A percentile compares a stretch with the other conserved stretches of the same genome.
phyloP scores from a whole-genome alignment of 2,888 invertebrate species.

The Hipparchia semele region DNA sequence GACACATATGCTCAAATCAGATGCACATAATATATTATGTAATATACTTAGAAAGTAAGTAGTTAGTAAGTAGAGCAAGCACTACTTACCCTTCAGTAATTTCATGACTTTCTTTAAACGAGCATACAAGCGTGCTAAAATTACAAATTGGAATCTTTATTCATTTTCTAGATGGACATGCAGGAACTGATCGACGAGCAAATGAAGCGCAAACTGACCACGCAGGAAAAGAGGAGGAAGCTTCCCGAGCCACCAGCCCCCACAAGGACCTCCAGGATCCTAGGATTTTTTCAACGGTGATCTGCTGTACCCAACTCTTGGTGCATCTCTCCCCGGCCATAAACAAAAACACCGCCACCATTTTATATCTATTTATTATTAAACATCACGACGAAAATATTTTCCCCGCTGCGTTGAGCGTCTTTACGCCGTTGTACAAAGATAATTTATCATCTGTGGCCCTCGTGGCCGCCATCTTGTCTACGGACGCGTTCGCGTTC shows the following conservation, averaged over 20 bases:
- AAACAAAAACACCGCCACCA: slow-evolving; percentile 59
- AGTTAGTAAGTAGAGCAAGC: too few species aligned
- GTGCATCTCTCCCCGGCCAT: slow-evolving; percentile 57
- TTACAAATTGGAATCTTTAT: neutral
- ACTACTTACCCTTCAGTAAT: neutral
- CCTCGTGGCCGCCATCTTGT: slow-evolving; percentile 59
- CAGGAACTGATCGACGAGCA: slow-evolving; percentile 96
- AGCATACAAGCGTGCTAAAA: neutral
- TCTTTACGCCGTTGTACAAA: slow-evolving; percentile 57
- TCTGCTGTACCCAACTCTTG: slow-evolving; percentile 65
- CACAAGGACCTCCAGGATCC: slow-evolving; percentile 66
- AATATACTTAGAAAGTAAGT: too few species aligned
- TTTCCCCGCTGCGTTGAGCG: slow-evolving; percentile 55
- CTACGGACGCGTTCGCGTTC: slow-evolving; percentile 49
- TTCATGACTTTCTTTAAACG: neutral
- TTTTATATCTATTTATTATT: slow-evolving; percentile 58
- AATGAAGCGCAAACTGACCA: slow-evolving; percentile 92
- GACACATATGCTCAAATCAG: too few species aligned
- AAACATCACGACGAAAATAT: slow-evolving; percentile 56
- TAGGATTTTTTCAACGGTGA: slow-evolving; percentile 82
- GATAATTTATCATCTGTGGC: slow-evolving; percentile 49
- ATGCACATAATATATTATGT: too few species aligned
- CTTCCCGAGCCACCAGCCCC: slow-evolving; percentile 69
- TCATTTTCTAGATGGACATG: slow-evolving; percentile 92
- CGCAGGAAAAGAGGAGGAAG: slow-evolving; percentile 82